Conservation (phyloP, 2,888 invertebrate genomes). For the Chydorus sphaericus region DNA sequence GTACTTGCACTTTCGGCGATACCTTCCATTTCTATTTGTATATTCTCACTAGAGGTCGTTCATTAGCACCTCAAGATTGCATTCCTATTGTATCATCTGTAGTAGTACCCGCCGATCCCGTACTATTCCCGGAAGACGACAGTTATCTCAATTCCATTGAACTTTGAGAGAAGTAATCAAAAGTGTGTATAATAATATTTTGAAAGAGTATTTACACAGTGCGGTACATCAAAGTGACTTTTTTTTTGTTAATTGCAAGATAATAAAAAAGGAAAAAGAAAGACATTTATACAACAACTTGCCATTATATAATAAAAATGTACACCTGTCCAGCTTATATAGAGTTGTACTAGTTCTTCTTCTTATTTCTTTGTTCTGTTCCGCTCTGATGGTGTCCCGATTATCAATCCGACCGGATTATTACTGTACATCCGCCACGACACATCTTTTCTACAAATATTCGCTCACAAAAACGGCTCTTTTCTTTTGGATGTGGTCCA, state of each 20-base stretch:
- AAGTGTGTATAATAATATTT: background rate
- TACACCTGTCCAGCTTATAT: no score
- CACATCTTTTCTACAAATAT: slow-evolving; percentile 6
- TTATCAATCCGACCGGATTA: background rate
- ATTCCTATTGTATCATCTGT: background rate
- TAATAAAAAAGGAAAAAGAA: background rate
- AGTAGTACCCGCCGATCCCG: background rate
- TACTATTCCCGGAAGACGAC: slow-evolving; percentile 3
- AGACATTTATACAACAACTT: background rate
- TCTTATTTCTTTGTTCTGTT: background rate
- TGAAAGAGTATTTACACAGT: background rate
- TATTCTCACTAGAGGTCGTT: slow-evolving; percentile 21
- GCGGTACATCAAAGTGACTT: background rate
- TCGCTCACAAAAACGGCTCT: slow-evolving; percentile 14
- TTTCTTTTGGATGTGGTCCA: background rate
- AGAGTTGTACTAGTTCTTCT: background rate
- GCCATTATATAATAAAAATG: background rate
- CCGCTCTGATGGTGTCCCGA: background rate
- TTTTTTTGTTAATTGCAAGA: background rate
- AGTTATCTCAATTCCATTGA: slow-evolving; percentile 10
- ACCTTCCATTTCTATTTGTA: slow-evolving; percentile 24
- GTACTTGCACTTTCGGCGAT: slow-evolving; percentile 23
- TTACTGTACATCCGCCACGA: background rate
- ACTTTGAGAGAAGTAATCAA: background rate
- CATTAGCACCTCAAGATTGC: background rate